Evolutionary conservation across 2,113 vertebrate species (phyloP), one percentile per base, ranked within the genome.

Genomic region (Chrysochloris asiatica): DNA sequence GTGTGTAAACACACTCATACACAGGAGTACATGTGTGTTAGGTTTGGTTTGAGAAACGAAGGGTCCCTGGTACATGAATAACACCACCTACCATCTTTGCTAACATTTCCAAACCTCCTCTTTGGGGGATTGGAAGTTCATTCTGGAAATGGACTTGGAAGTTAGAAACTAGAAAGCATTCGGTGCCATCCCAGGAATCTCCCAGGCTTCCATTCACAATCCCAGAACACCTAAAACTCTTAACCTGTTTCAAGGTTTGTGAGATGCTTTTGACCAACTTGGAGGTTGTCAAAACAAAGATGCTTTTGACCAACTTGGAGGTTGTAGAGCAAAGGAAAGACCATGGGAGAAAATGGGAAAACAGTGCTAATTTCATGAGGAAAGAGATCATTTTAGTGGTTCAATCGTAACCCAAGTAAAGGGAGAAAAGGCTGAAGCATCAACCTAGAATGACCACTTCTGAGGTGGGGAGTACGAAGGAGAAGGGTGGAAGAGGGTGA

Each of bases 11-110:
- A 56, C 54, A 56, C 19, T 21, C 19, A 56, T 22, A 56, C 54
- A 56, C 19, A 38, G 11, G 92, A 79, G 45, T n/a, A 56, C 30
- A 17, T 4, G 33, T 47, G n/a, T 36, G 4, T 2, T n/a, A 6
- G 22, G n/a, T 59, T 75, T 91, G 75, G 81, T 36, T 47, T 77
- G 69, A 81, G 52, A 88, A 90, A 54, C n/a, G 26, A 26, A 83
- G 8, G 10, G 43, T 7, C 59, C 26, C 12, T 10, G 3, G 41
- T 33, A 21, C 5, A 33, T 48, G 33, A 19, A 22, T 56, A 21
- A 45, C 16, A 8, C 30, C 48, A 21, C 41, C 79, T 71, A 38
- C 8, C 45, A 33, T n/a, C 38, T 82, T 19, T n/a, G n/a, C n/a
- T n/a, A n/a, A n/a, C n/a, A 38, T 50, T 28, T 21, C 69, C 84